Evolutionary conservation across 1,140 invertebrate species (phyloP).

Genomic region (Halotydeus destructor): DNA sequence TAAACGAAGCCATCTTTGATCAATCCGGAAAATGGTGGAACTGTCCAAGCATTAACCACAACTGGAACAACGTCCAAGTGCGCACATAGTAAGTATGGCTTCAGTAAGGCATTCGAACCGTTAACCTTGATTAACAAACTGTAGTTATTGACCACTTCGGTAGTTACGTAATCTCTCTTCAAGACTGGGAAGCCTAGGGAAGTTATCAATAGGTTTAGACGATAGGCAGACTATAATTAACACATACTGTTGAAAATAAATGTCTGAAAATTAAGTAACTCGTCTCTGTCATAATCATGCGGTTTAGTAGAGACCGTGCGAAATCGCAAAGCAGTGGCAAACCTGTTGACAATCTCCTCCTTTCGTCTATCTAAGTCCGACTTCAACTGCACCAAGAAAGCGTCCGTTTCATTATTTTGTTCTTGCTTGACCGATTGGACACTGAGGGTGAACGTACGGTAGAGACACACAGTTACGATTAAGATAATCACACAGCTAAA

Average conservation of each 20-base stretch:
- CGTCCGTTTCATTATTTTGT: too few species aligned
- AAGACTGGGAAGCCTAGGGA: too few species aligned
- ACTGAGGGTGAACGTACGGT: too few species aligned
- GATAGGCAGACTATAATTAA: neutral
- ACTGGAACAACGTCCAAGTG: slow-evolving; percentile 38
- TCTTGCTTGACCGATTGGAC: too few species aligned
- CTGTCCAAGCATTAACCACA: slow-evolving; percentile 27
- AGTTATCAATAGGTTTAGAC: too few species aligned
- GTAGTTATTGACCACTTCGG: slow-evolving; percentile 29
- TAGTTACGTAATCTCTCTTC: too few species aligned
- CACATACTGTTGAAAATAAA: slow-evolving; percentile 8
- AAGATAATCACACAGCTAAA: too few species aligned
- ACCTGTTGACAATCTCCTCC: slow-evolving; percentile 9
- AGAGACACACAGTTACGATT: too few species aligned
- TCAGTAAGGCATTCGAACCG: slow-evolving; percentile 23
- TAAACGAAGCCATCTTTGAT: slow-evolving; percentile 30
- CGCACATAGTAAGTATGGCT: slow-evolving; percentile 31
- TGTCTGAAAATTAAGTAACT: slow-evolving; percentile 9
- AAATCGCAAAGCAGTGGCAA: slow-evolving; percentile 17
- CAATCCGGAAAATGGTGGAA: slow-evolving; percentile 31
- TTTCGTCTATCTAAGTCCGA: too few species aligned
- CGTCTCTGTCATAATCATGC: slow-evolving; percentile 13
- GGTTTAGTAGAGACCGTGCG: slow-evolving; percentile 16
- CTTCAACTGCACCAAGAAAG: too few species aligned
- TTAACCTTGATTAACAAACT: slow-evolving; percentile 30